Evolutionary conservation across 2,888 invertebrate species (phyloP).

Genomic region (Ectemnius continuus): DNA sequence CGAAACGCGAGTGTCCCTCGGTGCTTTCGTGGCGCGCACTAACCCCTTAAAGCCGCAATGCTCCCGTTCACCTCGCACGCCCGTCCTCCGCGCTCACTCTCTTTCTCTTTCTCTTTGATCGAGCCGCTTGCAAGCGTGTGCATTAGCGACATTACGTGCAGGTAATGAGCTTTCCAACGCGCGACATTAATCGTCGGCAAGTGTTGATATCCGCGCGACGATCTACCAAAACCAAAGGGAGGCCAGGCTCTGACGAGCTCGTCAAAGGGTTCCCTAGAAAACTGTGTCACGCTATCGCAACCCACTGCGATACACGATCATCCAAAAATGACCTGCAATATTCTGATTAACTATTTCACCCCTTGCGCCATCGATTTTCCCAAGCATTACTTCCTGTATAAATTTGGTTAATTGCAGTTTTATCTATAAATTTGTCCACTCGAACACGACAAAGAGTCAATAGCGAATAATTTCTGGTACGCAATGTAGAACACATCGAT

Average conservation of each 20-base stretch:
- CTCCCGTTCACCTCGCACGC: background rate
- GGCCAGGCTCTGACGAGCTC: slow-evolving; percentile 5
- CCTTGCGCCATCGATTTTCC: too few relatives aligned
- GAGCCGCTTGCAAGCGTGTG: slow-evolving; percentile 24
- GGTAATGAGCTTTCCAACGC: slow-evolving; percentile 49
- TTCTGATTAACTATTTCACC: too few relatives aligned
- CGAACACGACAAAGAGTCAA: too few relatives aligned
- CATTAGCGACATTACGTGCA: slow-evolving; percentile 49
- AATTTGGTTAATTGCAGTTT: too few relatives aligned
- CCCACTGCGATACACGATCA: too few relatives aligned
- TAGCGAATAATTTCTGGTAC: too few relatives aligned
- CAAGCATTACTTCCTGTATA: too few relatives aligned
- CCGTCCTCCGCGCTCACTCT: background rate
- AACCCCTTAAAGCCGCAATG: background rate
- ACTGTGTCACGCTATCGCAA: slow-evolving; percentile 57
- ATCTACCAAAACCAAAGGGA: slow-evolving; percentile 51
- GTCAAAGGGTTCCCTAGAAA: slow-evolving; percentile 53
- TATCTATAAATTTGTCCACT: too few relatives aligned
- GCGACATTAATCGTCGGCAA: slow-evolving; percentile 35
- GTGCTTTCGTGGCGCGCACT: background rate
- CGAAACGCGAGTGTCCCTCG: slow-evolving; percentile 24
- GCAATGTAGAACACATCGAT: too few relatives aligned
- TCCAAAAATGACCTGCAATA: too few relatives aligned
- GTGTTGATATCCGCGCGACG: slow-evolving; percentile 55
- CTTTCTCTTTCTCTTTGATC: slow-evolving; percentile 20